Percentiles rank a stretch among this genome's conserved stretches.
Conservation (phyloP, 2,888 invertebrate species). For the Orthosia gothica region DNA sequence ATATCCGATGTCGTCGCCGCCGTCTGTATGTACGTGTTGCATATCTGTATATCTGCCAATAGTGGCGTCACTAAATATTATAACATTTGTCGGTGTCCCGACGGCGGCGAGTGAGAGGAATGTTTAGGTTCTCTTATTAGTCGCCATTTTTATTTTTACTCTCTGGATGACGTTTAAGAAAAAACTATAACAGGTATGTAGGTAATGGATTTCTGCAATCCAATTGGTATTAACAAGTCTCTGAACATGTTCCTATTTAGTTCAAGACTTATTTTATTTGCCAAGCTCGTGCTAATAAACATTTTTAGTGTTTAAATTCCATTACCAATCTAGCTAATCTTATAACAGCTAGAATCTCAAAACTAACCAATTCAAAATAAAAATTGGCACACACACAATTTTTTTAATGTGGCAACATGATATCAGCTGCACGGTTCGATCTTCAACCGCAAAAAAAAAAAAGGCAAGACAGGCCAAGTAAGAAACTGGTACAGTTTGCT, state of each 20-base stretch:
- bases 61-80: slow-evolving; percentile 75
- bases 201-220: not conserved
- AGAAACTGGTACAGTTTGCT: no score
- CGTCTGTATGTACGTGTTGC: not conserved
- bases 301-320: not conserved
- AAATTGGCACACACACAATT: no score
- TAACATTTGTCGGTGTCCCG: slow-evolving; percentile 81
- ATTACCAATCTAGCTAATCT: not conserved
- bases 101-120: slow-evolving; percentile 65
- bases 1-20: no score
- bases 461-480: no score
- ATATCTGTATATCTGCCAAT: slow-evolving; percentile 49
- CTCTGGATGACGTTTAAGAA: not conserved
- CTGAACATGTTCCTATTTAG: not conserved
- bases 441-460: no score
- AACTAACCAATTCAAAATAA: not conserved
- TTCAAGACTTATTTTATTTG: not conserved
- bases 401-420: not conserved
- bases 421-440: no score
- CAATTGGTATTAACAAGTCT: not conserved
- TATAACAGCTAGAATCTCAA: not conserved
- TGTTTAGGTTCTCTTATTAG: slow-evolving; percentile 76
- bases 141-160: slow-evolving; percentile 7
- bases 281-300: not conserved
- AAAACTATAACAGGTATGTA: not conserved